Evolutionary conservation across 2,888 invertebrate genomes (phyloP), one percentile per base, ranked within the genome.

Genomic region (Andrena fulva): DNA sequence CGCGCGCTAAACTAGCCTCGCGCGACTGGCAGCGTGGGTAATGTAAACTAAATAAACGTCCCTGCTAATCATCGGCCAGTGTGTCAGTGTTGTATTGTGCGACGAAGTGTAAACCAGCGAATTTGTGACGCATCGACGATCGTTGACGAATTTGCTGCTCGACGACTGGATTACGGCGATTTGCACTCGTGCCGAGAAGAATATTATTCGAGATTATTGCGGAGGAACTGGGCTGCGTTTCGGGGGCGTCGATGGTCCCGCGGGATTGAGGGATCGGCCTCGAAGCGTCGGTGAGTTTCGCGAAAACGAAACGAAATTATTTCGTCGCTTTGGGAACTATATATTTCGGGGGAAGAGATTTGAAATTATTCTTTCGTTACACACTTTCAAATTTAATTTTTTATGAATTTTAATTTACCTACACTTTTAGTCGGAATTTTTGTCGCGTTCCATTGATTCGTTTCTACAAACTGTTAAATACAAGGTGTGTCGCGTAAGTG

Each of bases 81-180:
- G 73, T 69, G 69, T 27, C 73, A 81, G 81, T 81, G 81, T 64
- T 67, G 79, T 60, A 20, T 63, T 56, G 75, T 80, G 80, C 42
- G 60, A 73, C 73, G 59, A 80, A 73, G 80, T 81, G 80, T 29
- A 10, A 72, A 72, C 16, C 71, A n/a, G 2, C 20, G 16, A 63
- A 42, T 63, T 56, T 54, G 72, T 67, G 63, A 50, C 27, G 8
- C 62, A 16, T 12, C 50, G 24, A n/a, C 31, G 24, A 50, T 35
- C 72, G 56, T 69, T 69, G 80, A 73, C 52, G 68, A 64, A 73
- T 59, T 80, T 7, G 63, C 31, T 42, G 29, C n/a, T 52, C 33
- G 24, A 33, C 31, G 59, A 78, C 60, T 67, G 78, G 71, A 67
- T 81, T 60, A 62, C 50, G n/a, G 31, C 66, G 29, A 62, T 48